These are phyloP conservation scores for Tiliqua scincoides DNA, from an alignment of 2,113 vertebrate species.

Conservation along the genomic window DNA sequence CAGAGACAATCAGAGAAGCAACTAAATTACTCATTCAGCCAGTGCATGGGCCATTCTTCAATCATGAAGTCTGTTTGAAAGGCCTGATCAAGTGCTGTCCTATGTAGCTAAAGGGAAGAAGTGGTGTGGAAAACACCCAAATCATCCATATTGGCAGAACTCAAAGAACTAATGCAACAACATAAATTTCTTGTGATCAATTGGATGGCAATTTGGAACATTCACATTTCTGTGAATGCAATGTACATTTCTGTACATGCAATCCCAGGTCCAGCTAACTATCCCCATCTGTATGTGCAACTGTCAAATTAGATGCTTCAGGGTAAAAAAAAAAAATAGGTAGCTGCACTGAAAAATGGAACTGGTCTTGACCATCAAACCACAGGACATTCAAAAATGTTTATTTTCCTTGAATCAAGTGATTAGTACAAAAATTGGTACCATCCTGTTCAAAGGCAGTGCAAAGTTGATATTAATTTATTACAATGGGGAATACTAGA, in stretches of 20 bases:
- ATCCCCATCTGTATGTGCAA: neutral
- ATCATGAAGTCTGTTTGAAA: neutral
- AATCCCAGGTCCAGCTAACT: neutral
- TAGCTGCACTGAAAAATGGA: neutral
- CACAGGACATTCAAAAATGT: neutral
- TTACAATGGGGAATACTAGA: neutral
- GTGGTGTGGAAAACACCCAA: neutral
- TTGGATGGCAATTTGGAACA: neutral
- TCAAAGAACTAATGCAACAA: neutral
- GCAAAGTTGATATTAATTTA: too few species aligned
- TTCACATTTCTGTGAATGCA: neutral
- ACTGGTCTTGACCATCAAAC: neutral
- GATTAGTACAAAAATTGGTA: neutral
- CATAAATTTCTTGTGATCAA: neutral
- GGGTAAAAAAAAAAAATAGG: neutral
- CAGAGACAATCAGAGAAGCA: neutral
- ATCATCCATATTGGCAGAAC: neutral
- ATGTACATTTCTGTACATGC: too few species aligned
- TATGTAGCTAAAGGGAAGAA: neutral
- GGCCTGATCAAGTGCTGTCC: neutral
- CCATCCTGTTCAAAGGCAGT: neutral
- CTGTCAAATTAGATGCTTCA: neutral
- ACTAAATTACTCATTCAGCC: neutral
- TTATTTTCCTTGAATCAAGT: neutral
- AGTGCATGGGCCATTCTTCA: neutral